Evolutionary conservation across 2,888 invertebrate genomes (phyloP), one percentile per base, ranked within the genome.

Genomic region (Amiota minor): DNA sequence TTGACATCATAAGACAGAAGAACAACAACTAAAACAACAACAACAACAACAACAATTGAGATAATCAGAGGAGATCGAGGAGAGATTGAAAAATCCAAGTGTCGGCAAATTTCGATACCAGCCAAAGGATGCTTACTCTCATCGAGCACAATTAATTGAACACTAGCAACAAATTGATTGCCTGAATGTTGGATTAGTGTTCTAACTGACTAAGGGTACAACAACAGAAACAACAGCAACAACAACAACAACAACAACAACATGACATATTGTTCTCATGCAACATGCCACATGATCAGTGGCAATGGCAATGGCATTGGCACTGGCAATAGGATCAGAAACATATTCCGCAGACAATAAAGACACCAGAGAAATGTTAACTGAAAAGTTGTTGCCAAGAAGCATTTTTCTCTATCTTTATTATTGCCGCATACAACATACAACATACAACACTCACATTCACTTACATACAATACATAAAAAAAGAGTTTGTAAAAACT

Each of bases 121-220:
- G 35, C 35, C 35, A 35, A 35, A 35, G 4, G 35, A 35, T 35
- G 56, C n/a, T 74, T 35, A 35, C 35, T 35, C 35, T 35, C 35
- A 35, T 11, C 73, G 81, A 80, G 79, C 81, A 80, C 84, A 83
- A 83, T 83, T 83, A 83, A 83, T 83, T 83, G 83, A 83, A 83
- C 83, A 83, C 83, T 83, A 83, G 83, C 83, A 83, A 83, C 83
- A 83, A 83, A 83, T 83, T 84, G 83, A 83, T 83, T 83, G 83
- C 84, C 45, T 45, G 62, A 59, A 59, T 20, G 59, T 59, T 59
- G 59, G 59, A 62, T 62, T 62, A 35, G 62, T 62, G 23, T 81
- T 83, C 77, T 80, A 61, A n/a, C n/a, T n/a, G 72, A 74, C 53
- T 20, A 68, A 65, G 3, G 64, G n/a, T n/a, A 10, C 49, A 71